Base-by-base conservation (phyloP, 2,797 vertebrate genomes). In the Ctenopoma kingsleyae region DNA sequence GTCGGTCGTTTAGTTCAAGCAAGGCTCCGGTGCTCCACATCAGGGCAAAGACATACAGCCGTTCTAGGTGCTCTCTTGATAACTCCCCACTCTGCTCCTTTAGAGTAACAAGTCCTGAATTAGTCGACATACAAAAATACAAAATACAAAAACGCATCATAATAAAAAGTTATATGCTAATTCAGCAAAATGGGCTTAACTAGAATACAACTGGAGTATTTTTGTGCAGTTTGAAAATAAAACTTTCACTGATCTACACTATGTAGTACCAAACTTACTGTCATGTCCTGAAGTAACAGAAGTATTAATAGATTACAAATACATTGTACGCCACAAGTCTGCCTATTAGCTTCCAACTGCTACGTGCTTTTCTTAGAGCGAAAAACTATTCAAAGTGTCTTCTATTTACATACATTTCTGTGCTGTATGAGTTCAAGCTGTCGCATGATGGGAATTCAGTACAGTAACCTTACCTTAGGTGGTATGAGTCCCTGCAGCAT, bases 11-110 rank as follows among this genome's bases (percentile, higher is more conserved):
- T 59, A 91, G 83, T 76, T 99, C 98, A 65, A 99, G 90, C 22
- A 96, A 63, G 0, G 98, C 97, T 12, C 98, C 98, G 0, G 96
- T 12, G 43, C 98, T 98, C 98, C 98, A 99, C 96, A 99, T 96
- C 36, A 99, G 91, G 15, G 97, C 93, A 54, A 99, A 99, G 56
- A 97, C 23, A 11, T 97, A 99, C 9, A 99, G 90, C 8, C 95
- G 92, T 86, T 95, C 96, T 92, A 99, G 81, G 81, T 96, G 94
- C 51, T 93, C 94, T 12, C 78, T 73, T 3, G 93, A 90, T 32
- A 96, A 54, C 71, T 98, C 97, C 0, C 86, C 92, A 17, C 93
- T 91, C 80, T 97, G 96, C 15, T 99, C 98, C 98, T 99, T 81
- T 36, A 66, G 32, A 61, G 47, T 7, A 32, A 57, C 50, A 6